Conservation (phyloP, 2,113 vertebrate species). For the Strix uralensis region DNA sequence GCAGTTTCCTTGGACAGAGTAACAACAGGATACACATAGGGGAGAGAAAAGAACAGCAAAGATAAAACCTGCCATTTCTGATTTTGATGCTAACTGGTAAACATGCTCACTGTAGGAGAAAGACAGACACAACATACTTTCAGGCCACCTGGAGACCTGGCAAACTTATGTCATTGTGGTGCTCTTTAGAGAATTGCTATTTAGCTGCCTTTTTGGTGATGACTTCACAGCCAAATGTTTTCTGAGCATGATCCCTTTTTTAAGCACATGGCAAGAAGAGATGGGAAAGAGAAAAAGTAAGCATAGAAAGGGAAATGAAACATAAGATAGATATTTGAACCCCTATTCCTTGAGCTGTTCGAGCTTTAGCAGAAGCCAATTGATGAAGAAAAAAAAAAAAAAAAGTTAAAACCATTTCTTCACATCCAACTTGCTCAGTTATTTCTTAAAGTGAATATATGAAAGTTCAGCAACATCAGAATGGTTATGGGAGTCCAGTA, state of each 20-base stretch:
- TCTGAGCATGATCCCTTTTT: not conserved
- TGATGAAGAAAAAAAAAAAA: not conserved
- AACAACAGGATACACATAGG: not conserved
- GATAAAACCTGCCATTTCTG: conserved; percentile 24
- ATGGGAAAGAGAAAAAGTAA: not conserved
- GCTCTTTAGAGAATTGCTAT: conserved; percentile 14
- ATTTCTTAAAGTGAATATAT: not conserved
- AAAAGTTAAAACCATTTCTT: not conserved
- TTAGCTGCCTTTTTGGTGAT: conserved; percentile 28
- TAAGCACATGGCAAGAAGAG: conserved; percentile 12
- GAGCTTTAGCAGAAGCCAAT: not conserved
- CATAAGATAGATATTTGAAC: not conserved
- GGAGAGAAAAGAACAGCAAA: conserved; percentile 38
- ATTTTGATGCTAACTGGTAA: conserved; percentile 39
- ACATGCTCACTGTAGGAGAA: conserved; percentile 31
- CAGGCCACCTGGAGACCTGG: conserved; percentile 58
- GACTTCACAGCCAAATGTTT: conserved; percentile 52
- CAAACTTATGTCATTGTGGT: conserved; percentile 31
- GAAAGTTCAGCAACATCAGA: not conserved
- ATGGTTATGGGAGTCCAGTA: not conserved
- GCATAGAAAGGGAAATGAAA: not conserved
- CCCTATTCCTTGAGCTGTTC: not conserved
- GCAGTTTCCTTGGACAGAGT: not conserved
- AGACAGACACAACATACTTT: conserved; percentile 62
- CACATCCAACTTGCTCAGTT: not conserved